Percentiles rank a stretch among this genome's conserved stretches.
Conservation (phyloP, 2,113 vertebrate species). For the Tamias sibiricus region DNA sequence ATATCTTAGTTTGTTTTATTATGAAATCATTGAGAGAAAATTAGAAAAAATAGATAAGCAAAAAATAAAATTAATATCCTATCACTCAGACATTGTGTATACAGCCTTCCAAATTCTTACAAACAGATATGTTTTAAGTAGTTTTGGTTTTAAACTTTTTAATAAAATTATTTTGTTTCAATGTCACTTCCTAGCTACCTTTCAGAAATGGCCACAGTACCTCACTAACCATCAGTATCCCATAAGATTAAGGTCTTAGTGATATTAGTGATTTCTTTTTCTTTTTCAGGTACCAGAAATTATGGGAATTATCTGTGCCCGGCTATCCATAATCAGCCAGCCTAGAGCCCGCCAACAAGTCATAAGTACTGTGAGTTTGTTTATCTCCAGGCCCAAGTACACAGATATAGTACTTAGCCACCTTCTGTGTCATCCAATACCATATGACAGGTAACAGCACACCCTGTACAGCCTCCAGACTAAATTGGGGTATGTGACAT, state of each 20-base stretch:
- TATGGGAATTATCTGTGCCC: conserved; percentile 72
- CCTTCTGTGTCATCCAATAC: conserved; percentile 73
- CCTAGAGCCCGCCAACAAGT: conserved; percentile 59
- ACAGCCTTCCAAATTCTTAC: background rate
- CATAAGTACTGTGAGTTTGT: conserved; percentile 69
- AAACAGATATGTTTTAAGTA: background rate
- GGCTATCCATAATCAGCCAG: conserved; percentile 61
- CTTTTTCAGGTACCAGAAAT: conserved; percentile 77
- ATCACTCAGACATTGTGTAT: conserved; percentile 34
- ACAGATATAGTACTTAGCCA: conserved; percentile 72
- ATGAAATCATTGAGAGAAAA: conserved; percentile 18
- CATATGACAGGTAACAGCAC: conserved; percentile 76
- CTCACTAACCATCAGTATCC: background rate
- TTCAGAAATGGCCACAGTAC: conserved; percentile 20
- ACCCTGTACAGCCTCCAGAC: background rate
- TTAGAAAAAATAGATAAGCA: background rate
- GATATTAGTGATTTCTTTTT: conserved; percentile 48
- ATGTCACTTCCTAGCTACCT: background rate
- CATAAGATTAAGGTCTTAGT: conserved; percentile 18
- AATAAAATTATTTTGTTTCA: background rate
- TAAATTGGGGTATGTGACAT: background rate
- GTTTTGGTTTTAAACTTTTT: background rate
- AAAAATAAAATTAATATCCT: background rate
- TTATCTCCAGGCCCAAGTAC: conserved; percentile 73
- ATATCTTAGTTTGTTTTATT: conserved; percentile 39